Percentiles rank a stretch among this genome's conserved stretches.
phyloP scores from a whole-genome alignment of 2,888 invertebrate genomes.

The Mycalesis mineus region DNA sequence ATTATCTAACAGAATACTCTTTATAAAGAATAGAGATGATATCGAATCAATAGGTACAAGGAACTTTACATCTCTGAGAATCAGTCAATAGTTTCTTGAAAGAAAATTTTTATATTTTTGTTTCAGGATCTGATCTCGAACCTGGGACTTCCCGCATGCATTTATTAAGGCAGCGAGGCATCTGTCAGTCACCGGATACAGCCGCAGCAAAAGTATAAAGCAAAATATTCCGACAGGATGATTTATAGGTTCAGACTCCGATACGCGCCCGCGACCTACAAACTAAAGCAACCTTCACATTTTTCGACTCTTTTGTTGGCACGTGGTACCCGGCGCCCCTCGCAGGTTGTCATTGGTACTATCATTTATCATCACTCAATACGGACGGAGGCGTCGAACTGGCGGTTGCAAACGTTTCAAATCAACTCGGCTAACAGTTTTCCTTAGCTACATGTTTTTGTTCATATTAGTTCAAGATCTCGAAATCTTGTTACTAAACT shows the following conservation, averaged over 20 bases:
- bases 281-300: constrained; percentile 74
- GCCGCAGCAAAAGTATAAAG: constrained; percentile 19
- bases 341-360: constrained; percentile 69
- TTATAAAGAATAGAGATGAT: no score
- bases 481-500: no score
- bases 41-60: no score
- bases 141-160: no score
- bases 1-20: no score
- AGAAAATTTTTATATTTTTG: no score
- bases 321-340: constrained; percentile 61
- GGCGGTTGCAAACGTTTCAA: constrained; percentile 54
- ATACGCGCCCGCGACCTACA: constrained; percentile 71
- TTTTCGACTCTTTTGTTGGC: constrained; percentile 74
- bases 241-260: constrained; percentile 71
- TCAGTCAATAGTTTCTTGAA: no score
- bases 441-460: constrained; percentile 9
- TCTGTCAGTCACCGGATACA: constrained; percentile 1
- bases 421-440: constrained; percentile 30
- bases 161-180: background rate
- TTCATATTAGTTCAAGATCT: background rate
- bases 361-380: constrained; percentile 76
- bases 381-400: constrained; percentile 71
- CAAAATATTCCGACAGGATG: constrained; percentile 64
- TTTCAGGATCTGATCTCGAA: no score
- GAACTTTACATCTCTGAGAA: no score